Conservation (phyloP, 1,140 invertebrate species). For the Hormaphis cornu region DNA sequence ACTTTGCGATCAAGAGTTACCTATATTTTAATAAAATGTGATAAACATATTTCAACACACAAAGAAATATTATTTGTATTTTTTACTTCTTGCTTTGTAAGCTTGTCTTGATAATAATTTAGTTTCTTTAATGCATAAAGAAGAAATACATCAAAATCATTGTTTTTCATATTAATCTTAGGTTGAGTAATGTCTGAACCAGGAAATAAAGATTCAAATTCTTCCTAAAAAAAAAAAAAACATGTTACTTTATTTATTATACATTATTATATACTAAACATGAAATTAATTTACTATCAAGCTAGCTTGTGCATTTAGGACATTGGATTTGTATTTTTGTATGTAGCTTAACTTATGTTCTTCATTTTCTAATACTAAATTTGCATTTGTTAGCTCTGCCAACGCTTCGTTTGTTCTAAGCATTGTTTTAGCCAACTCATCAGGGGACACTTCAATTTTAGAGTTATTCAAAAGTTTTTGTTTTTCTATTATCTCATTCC, state of each 20-base stretch:
- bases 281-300: neutral
- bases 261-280: neutral
- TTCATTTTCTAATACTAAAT: neutral
- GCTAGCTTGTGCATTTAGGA: neutral
- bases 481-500: constrained; percentile 1
- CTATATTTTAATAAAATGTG: constrained; percentile 1
- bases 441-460: neutral
- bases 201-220: constrained; percentile 18
- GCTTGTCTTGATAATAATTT: neutral
- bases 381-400: neutral
- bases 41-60: too few species aligned
- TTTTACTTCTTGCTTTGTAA: constrained; percentile 4
- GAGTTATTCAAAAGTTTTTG: neutral
- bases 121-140: constrained; percentile 14
- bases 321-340: neutral
- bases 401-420: neutral
- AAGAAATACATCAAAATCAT: constrained; percentile 17
- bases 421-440: neutral
- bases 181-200: constrained; percentile 16
- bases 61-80: neutral
- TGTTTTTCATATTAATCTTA: neutral
- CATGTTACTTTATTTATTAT: neutral
- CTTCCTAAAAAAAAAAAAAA: neutral
- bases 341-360: neutral
- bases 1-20: constrained; percentile 1